Percentiles rank a stretch among this genome's conserved stretches.
These are phyloP conservation scores for Mormyrops boulengeri DNA, from an alignment of 2,797 vertebrate species.

Conservation along the genomic window DNA sequence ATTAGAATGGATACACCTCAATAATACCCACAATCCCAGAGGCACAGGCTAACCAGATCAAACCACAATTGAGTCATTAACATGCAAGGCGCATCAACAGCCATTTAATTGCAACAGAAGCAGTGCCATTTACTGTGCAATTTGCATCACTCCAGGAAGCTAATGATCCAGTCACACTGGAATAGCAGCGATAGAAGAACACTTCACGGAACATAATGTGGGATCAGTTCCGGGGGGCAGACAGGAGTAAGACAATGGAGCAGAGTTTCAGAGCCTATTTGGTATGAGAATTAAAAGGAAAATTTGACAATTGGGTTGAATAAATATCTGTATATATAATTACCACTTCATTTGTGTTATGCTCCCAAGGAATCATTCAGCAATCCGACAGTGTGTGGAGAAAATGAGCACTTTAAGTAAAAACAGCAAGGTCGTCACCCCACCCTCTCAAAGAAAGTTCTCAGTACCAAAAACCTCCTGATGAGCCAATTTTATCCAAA, in stretches of 20 bases:
- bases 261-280: background rate
- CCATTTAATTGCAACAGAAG: background rate
- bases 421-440: background rate
- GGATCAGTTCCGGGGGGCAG: background rate
- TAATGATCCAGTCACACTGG: background rate
- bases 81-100: background rate
- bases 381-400: background rate
- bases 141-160: slow-evolving; percentile 1
- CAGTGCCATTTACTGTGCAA: background rate
- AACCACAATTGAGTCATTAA: slow-evolving; percentile 4
- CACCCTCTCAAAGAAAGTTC: background rate
- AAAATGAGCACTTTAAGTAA: background rate
- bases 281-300: background rate
- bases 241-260: background rate
- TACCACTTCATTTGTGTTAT: background rate
- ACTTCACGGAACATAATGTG: background rate
- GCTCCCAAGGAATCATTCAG: background rate
- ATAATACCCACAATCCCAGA: background rate
- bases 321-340: background rate
- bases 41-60: background rate
- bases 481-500: background rate
- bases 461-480: background rate
- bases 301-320: background rate
- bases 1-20: background rate
- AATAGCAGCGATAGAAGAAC: background rate